A percentile compares a stretch with the other conserved stretches of the same genome.
These are phyloP conservation scores for Pelecanus crispus DNA, from an alignment of 2,113 vertebrate species.

Conservation along the genomic window DNA sequence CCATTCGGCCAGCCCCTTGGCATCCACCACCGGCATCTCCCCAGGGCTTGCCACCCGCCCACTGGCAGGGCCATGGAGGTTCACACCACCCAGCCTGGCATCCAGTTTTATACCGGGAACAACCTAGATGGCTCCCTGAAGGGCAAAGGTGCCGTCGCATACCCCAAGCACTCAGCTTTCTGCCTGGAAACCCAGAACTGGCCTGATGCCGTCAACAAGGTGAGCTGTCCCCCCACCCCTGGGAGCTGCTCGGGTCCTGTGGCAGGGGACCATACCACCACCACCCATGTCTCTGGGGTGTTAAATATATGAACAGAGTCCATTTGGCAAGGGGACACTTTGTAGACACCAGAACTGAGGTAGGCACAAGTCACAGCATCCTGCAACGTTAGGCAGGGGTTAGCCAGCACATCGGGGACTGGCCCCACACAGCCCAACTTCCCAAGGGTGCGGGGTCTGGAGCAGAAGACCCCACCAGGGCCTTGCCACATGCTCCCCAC, in stretches of 20 bases:
- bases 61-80: slow-evolving; percentile 85
- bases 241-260: background rate
- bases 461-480: background rate
- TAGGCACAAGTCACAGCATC: background rate
- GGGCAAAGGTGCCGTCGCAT: slow-evolving; percentile 78
- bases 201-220: slow-evolving; percentile 92
- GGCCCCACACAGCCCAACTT: background rate
- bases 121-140: slow-evolving; percentile 84
- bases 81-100: slow-evolving; percentile 86
- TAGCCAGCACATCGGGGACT: rapidly evolving
- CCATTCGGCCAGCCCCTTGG: background rate
- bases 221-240: slow-evolving; percentile 13
- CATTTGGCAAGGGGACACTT: background rate
- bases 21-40: background rate
- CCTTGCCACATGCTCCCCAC: background rate
- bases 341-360: background rate
- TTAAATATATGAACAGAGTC: background rate
- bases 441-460: background rate
- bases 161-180: slow-evolving; percentile 86
- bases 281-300: rapidly evolving
- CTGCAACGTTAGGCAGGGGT: background rate
- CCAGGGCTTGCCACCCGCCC: slow-evolving; percentile 78
- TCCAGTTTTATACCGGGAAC: slow-evolving; percentile 97
- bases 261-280: no score
- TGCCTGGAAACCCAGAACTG: slow-evolving; percentile 95